A percentile compares a stretch with the other conserved stretches of the same genome.
phyloP scores from a whole-genome alignment of 2,113 vertebrate species.

The Gavialis gangeticus region DNA sequence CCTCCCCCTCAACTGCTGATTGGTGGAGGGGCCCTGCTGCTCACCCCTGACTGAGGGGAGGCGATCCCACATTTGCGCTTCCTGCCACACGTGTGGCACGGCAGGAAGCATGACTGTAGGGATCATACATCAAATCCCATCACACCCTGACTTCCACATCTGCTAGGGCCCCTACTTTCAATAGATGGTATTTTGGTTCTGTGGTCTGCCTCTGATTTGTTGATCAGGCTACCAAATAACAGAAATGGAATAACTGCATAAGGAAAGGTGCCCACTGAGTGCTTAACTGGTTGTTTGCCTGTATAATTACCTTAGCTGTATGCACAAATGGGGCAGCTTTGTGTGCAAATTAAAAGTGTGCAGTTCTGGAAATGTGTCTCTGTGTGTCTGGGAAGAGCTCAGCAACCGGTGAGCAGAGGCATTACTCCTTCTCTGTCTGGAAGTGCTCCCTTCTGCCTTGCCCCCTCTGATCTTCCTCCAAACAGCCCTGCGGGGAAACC shows the following conservation, averaged over 20 bases:
- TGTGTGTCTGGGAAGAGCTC: not conserved
- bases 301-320: not conserved
- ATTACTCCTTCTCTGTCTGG: not conserved
- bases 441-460: not conserved
- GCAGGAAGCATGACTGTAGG: too few relatives aligned
- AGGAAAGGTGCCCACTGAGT: not conserved
- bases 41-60: too few relatives aligned
- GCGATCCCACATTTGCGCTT: too few relatives aligned
- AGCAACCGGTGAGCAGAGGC: not conserved
- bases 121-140: too few relatives aligned
- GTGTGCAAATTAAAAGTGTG: not conserved
- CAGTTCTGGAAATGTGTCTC: not conserved
- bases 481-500: conserved; percentile 27
- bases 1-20: too few relatives aligned
- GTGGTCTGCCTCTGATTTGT: not conserved
- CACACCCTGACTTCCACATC: too few relatives aligned
- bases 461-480: conserved; percentile 7
- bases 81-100: too few relatives aligned
- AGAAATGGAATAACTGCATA: not conserved
- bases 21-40: too few relatives aligned
- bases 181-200: not conserved
- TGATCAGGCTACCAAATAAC: too few relatives aligned
- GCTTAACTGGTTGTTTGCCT: fast-evolving
- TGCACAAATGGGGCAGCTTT: fast-evolving
- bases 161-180: too few relatives aligned